Evolutionary conservation across 2,797 vertebrate species (phyloP), one percentile per base, ranked within the genome.

Genomic region (Esox masquinongy): DNA sequence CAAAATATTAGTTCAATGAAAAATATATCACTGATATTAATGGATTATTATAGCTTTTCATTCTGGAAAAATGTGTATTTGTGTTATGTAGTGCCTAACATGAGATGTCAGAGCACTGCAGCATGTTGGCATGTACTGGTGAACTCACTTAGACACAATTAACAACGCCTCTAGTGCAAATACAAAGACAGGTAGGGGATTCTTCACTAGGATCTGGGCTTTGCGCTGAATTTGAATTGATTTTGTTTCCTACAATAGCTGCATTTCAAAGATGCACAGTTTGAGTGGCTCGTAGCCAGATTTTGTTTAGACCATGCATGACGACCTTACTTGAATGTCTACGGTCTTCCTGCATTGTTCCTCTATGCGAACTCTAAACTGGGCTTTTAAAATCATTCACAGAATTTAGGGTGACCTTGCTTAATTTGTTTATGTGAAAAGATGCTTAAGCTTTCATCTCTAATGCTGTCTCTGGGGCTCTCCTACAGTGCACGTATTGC

Each of bases 401-500:
- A 83, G 67, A 86, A 83, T 69, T 49, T 51, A 80, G 47, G 68
- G 80, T 77, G 2, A 73, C 73, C 68, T 84, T 17, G 50, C 78
- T 83, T 80, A 80, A 56, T n/a, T 72, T 77, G 79, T 81, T 79
- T 2, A 0, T 80, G 80, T 85, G 59, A 66, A 86, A 80, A 78
- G 81, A 76, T 53, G 59, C 75, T 78, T 78, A 73, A 50, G 78
- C 83, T 74, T 67, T 70, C 39, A 73, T 53, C 70, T 36, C 68
- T 70, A 72, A 39, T 51, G 49, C 77, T 66, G 73, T 74, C 76
- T 77, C 69, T 29, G 24, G 72, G 78, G 59, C 87, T 73, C 69
- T 78, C 71, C 82, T 76, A 84, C 79, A 76, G 77, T 87, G 92
- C 92, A 91, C 80, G 88, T 79, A 81, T 86, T 19, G 90, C 91